phyloP scores from a whole-genome alignment of 2,797 vertebrate species.

The Ambastaia sidthimunki region DNA sequence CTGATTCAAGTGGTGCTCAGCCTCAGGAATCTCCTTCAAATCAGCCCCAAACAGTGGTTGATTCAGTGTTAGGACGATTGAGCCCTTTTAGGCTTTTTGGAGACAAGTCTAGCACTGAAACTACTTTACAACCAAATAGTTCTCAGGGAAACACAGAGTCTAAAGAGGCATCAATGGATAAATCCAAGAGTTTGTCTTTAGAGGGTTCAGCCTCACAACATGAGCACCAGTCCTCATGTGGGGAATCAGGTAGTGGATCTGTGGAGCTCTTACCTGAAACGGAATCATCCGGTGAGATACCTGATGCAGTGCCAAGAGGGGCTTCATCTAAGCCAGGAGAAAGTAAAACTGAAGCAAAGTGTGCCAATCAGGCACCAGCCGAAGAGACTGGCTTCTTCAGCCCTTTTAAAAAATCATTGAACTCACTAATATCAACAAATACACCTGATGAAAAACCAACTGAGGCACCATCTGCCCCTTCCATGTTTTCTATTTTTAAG shows the following conservation, averaged over 20 bases:
- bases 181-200: constrained; percentile 50
- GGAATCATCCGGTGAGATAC: constrained; percentile 79
- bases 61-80: constrained; percentile 85
- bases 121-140: constrained; percentile 69
- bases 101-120: constrained; percentile 71
- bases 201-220: constrained; percentile 59
- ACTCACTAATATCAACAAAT: constrained; percentile 81
- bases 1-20: constrained; percentile 38
- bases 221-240: constrained; percentile 65
- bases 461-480: constrained; percentile 60
- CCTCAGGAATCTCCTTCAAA: constrained; percentile 60
- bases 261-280: constrained; percentile 80
- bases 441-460: constrained; percentile 62
- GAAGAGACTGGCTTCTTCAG: constrained; percentile 84
- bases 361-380: constrained; percentile 47
- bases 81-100: constrained; percentile 88
- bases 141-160: constrained; percentile 63
- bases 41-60: constrained; percentile 79
- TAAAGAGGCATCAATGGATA: constrained; percentile 59
- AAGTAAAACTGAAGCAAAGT: constrained; percentile 60
- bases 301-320: constrained; percentile 73
- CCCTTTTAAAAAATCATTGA: constrained; percentile 90
- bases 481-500: constrained; percentile 66
- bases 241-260: constrained; percentile 73
- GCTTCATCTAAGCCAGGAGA: constrained; percentile 58